Conservation (phyloP, 2,113 vertebrate genomes). For the Cygnus buccinator region DNA sequence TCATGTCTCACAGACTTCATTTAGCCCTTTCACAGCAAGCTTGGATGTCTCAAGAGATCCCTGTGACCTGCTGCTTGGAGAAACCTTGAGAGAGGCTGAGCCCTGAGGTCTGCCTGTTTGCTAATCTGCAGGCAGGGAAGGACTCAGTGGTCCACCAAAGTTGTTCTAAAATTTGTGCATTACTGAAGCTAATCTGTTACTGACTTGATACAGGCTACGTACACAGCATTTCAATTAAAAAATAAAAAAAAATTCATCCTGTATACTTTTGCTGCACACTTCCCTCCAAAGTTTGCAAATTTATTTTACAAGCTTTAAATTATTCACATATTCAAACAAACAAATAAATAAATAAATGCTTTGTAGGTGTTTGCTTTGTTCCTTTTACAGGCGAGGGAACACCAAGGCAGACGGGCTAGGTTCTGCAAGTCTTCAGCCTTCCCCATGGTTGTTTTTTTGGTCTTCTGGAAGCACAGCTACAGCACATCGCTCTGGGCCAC, state of each 20-base stretch:
- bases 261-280: neutral
- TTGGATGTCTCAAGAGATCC: neutral
- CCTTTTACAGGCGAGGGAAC: neutral
- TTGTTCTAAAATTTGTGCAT: neutral
- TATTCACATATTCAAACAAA: neutral
- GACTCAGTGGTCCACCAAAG: neutral
- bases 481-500: neutral
- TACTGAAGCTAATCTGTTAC: neutral
- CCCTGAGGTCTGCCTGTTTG: accelerated
- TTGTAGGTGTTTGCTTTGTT: neutral
- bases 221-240: neutral
- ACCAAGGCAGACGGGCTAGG: neutral
- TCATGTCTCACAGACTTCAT: neutral
- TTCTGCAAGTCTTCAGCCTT: neutral
- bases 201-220: neutral
- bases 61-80: neutral
- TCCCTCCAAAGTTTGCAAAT: neutral
- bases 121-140: neutral
- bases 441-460: neutral
- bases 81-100: neutral
- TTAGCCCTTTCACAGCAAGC: neutral
- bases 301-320: neutral
- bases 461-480: neutral
- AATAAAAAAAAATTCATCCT: neutral
- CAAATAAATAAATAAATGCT: neutral